These are phyloP conservation scores for Heliocidaris erythrogramma DNA, from an alignment of 35 echinoderm and acorn worm genomes.

Conservation along the genomic window DNA sequence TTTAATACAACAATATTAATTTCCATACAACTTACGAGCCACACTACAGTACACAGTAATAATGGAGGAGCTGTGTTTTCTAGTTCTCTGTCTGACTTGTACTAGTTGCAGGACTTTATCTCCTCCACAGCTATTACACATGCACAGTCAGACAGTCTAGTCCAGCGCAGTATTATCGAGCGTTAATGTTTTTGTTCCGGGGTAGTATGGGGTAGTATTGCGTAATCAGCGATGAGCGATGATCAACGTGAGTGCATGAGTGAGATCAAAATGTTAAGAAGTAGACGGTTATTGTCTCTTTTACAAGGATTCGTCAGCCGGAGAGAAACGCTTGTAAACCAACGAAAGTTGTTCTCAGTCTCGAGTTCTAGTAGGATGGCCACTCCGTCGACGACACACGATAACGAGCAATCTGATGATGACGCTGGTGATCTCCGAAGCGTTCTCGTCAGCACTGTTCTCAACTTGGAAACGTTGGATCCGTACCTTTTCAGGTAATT, in stretches of 20 bases:
- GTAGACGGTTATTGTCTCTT: neutral
- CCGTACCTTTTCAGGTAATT: slow-evolving; percentile 33
- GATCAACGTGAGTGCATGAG: too few relatives aligned
- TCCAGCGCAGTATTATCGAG: too few relatives aligned
- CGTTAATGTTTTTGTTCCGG: neutral
- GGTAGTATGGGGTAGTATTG: too few relatives aligned
- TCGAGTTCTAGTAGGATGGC: neutral
- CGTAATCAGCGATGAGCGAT: neutral
- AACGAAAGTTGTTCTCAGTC: neutral
- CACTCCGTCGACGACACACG: neutral
- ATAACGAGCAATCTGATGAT: slow-evolving; percentile 7
- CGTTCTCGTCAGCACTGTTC: slow-evolving; percentile 40
- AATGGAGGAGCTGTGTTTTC: too few relatives aligned
- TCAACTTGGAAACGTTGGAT: slow-evolving; percentile 18
- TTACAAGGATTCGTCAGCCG: neutral
- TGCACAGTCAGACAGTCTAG: too few relatives aligned
- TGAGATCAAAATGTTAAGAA: neutral
- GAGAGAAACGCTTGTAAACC: neutral
- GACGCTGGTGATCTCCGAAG: slow-evolving; percentile 9
- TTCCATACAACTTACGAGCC: too few relatives aligned
- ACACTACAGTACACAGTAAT: too few relatives aligned
- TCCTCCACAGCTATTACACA: too few relatives aligned
- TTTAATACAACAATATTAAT: too few relatives aligned
- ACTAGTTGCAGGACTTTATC: too few relatives aligned
- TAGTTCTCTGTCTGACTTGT: too few relatives aligned